Conservation (phyloP, 2,113 vertebrate species). For the Tenebrosternarchus preto region DNA sequence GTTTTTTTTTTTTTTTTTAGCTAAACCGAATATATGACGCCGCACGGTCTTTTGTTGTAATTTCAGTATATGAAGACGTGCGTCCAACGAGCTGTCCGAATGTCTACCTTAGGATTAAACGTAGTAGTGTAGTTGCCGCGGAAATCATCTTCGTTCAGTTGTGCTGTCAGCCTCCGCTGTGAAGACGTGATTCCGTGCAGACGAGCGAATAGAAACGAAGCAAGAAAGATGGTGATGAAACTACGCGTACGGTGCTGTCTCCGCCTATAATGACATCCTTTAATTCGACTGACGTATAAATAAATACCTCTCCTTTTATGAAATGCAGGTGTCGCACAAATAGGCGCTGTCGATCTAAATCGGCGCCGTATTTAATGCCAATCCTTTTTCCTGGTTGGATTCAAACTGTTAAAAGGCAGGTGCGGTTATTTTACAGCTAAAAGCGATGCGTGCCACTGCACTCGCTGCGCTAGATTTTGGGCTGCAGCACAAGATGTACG, state of each 20-base stretch:
- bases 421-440: too few species aligned
- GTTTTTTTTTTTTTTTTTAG: neutral
- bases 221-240: neutral
- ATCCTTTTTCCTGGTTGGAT: too few species aligned
- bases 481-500: too few species aligned
- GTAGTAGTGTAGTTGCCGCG: neutral
- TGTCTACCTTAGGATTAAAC: neutral
- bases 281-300: neutral
- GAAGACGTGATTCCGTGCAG: neutral
- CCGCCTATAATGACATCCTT: neutral
- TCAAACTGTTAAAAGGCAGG: too few species aligned
- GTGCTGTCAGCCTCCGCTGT: neutral
- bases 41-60: neutral
- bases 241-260: neutral
- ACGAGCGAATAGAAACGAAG: neutral
- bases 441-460: too few species aligned
- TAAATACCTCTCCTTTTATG: neutral
- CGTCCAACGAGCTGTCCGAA: neutral
- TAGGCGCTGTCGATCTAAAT: neutral
- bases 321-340: constrained; percentile 8
- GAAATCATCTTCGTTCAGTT: neutral
- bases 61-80: neutral
- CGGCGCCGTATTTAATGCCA: too few species aligned
- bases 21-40: neutral
- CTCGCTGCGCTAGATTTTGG: too few species aligned